Evolutionary conservation across 2,797 vertebrate species (phyloP).

Genomic region (Syncerus caffer): DNA sequence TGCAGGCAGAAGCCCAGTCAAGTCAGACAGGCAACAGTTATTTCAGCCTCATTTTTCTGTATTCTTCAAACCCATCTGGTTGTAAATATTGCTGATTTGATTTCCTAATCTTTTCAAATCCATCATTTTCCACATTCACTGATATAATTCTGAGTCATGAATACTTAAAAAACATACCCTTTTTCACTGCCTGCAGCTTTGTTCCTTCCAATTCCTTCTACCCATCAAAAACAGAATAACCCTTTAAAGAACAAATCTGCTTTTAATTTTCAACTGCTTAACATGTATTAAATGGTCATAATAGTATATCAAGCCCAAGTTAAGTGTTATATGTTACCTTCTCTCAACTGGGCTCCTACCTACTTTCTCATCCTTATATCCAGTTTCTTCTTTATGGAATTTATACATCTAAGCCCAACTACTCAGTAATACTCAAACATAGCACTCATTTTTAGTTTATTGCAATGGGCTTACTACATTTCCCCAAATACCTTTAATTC

Average conservation of each 20-base stretch:
- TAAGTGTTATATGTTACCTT: background rate
- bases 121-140: background rate
- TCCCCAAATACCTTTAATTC: background rate
- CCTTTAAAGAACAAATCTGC: background rate
- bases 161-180: background rate
- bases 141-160: background rate
- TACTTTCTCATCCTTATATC: background rate
- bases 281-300: background rate
- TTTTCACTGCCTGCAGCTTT: background rate
- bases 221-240: background rate
- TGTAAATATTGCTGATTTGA: background rate
- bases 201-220: background rate
- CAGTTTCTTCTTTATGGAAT: background rate
- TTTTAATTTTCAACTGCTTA: constrained; percentile 30
- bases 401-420: background rate
- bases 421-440: background rate
- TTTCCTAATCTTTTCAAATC: background rate
- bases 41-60: background rate
- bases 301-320: background rate
- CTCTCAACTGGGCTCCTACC: background rate
- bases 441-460: background rate
- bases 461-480: background rate
- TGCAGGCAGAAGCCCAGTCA: background rate
- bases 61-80: background rate
- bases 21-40: background rate